A percentile compares a stretch with the other conserved stretches of the same genome.
Conservation (phyloP, 2,888 invertebrate species). For the Cheilosia soror region DNA sequence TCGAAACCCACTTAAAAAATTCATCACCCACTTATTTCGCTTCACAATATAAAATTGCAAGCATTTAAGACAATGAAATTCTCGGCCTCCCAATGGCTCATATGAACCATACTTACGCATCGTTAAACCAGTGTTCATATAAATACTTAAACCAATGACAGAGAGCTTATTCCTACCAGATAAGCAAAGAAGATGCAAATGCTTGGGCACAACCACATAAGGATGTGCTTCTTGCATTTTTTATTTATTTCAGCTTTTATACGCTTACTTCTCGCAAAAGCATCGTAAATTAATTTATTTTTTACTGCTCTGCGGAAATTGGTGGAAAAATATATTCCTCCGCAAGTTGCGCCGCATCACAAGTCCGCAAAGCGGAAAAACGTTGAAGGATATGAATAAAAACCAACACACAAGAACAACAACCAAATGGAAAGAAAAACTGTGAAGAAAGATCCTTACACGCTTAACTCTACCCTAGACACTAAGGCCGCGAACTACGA, state of each 20-base stretch:
- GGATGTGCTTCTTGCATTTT: slow-evolving; percentile 72
- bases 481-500: slow-evolving; percentile 39
- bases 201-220: slow-evolving; percentile 18
- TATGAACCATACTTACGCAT: slow-evolving; percentile 47
- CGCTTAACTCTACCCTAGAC: slow-evolving; percentile 36
- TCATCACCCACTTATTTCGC: slow-evolving; percentile 47
- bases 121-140: slow-evolving; percentile 59
- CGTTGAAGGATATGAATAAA: slow-evolving; percentile 60
- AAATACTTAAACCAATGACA: slow-evolving; percentile 51
- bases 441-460: slow-evolving; percentile 51
- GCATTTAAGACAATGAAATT: background rate
- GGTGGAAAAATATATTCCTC: slow-evolving; percentile 69
- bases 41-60: slow-evolving; percentile 29
- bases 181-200: slow-evolving; percentile 50
- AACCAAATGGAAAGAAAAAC: slow-evolving; percentile 37
- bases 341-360: slow-evolving; percentile 68
- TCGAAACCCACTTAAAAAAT: slow-evolving; percentile 20
- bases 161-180: background rate
- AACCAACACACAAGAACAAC: slow-evolving; percentile 16
- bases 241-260: slow-evolving; percentile 59
- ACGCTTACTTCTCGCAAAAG: slow-evolving; percentile 49
- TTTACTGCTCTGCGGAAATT: slow-evolving; percentile 75
- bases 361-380: slow-evolving; percentile 72
- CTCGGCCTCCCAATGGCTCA: slow-evolving; percentile 32
- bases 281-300: slow-evolving; percentile 73